Conservation (phyloP, 2,113 vertebrate genomes). For the Halcyon malimbica region DNA sequence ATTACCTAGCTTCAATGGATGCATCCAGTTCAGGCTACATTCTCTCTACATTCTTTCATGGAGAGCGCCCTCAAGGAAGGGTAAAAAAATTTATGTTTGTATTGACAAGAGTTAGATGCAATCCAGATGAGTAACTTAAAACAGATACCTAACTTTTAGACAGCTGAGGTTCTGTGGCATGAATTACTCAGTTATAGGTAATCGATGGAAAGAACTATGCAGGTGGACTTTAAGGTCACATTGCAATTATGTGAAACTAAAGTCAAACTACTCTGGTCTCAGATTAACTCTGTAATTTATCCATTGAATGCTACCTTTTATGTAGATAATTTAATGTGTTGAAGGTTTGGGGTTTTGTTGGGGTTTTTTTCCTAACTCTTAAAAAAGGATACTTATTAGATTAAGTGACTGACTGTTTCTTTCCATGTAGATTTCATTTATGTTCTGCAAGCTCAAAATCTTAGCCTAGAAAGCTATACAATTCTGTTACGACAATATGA, state of each 20-base stretch:
- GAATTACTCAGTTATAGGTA: not conserved
- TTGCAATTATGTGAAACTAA: not conserved
- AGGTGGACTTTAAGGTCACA: not conserved
- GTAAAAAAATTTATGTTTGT: not conserved
- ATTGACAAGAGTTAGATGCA: not conserved
- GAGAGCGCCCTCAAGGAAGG: not conserved
- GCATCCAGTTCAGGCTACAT: rapidly evolving
- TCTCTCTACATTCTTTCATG: not conserved
- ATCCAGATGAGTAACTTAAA: not conserved
- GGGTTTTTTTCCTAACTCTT: not conserved
- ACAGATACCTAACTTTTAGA: not conserved
- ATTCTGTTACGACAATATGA: not conserved
- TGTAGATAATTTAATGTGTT: not conserved
- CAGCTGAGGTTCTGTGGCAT: not conserved
- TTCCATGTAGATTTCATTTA: not conserved
- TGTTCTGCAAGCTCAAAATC: not conserved
- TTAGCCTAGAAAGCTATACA: not conserved
- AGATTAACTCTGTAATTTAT: not conserved
- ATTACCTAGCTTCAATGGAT: not conserved
- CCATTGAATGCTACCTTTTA: not conserved
- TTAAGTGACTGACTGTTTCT: not conserved
- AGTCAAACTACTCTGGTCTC: not conserved
- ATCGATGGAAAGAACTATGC: not conserved
- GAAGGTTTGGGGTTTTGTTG: not conserved
- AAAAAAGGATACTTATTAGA: not conserved